phyloP scores from a whole-genome alignment of 1,140 invertebrate species.

The Chlorops oryzae region DNA sequence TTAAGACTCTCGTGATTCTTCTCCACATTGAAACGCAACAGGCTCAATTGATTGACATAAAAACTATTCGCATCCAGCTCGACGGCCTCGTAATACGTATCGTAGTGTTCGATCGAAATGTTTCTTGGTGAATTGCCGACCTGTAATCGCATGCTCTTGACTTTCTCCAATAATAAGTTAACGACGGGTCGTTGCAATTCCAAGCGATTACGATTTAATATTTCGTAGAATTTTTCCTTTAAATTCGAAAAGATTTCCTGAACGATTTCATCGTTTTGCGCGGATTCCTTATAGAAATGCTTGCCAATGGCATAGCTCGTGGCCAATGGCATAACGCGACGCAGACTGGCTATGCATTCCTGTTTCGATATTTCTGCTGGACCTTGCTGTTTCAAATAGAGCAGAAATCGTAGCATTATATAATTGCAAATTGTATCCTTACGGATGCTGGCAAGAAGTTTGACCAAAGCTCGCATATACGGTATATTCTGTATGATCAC shows the following conservation, averaged over 20 bases:
- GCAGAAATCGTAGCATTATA: constrained; percentile 35
- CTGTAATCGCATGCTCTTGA: constrained; percentile 28
- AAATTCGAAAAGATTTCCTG: constrained; percentile 10
- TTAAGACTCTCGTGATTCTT: constrained; percentile 25
- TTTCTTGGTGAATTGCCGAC: constrained; percentile 29
- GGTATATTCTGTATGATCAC: constrained; percentile 38
- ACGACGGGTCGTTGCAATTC: constrained; percentile 28
- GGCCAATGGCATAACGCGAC: constrained; percentile 37
- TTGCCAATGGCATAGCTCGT: constrained; percentile 34
- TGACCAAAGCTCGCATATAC: constrained; percentile 28
- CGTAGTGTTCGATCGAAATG: constrained; percentile 15
- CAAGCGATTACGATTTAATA: constrained; percentile 30
- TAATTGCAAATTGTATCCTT: constrained; percentile 35
- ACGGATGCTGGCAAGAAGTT: constrained; percentile 21
- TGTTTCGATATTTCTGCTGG: constrained; percentile 31
- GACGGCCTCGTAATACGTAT: constrained; percentile 25
- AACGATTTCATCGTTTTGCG: constrained; percentile 14
- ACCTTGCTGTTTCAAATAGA: constrained; percentile 33
- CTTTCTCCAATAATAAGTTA: constrained; percentile 26
- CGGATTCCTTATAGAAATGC: constrained; percentile 19
- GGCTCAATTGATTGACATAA: constrained; percentile 33
- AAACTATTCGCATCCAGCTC: constrained; percentile 30
- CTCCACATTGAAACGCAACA: constrained; percentile 29
- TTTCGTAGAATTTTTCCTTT: constrained; percentile 27
- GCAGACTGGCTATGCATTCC: constrained; percentile 35